Base-by-base conservation (phyloP, 2,797 vertebrate genomes). In the Acanthornis magna region DNA sequence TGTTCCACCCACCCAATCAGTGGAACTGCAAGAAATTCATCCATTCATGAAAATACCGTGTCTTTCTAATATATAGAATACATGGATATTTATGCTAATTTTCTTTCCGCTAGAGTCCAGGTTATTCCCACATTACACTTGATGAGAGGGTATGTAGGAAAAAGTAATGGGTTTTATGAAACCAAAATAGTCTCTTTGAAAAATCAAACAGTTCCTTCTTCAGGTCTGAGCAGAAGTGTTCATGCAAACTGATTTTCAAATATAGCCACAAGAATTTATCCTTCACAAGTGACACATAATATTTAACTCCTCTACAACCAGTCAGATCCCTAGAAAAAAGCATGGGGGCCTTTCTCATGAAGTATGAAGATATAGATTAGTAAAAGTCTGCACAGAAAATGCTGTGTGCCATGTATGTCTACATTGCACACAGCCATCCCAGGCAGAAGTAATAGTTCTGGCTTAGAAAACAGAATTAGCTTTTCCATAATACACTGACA, bases 281-380 rank as follows among this genome's bases (percentile, higher is more conserved):
- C 36, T 85, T 81, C 29, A 55, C 29, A 58, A n/a, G 14, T 26
- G 25, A 60, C 43, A 40, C 5, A 10, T 19, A 47, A 48, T 36
- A 67, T 71, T 88, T 61, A 71, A 87, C 20, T 47, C 29, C 26
- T 67, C 7, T 40, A 23, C 16, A 67, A 60, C 6, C 20, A 78
- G 15, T 17, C 25, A 65, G 34, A 50, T 19, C 8, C n/a, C 25
- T 40, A 62, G 30, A 45, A 81, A 77, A 87, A 80, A 36, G 13
- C 1, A 16, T 7, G 2, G 7, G 7, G 1, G 1, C 2, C 10
- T 10, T 71, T 75, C 50, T 75, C 34, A 51, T 40, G 10, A 75
- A 81, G 43, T 17, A 55, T 34, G 19, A 74, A 45, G 20, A 38
- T 13, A 70, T 17, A 66, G 81, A 55, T 51, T 34, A 58, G 32